Percentiles rank a stretch among this genome's conserved stretches.
phyloP scores from a whole-genome alignment of 2,113 vertebrate species.

The Serinus canaria region DNA sequence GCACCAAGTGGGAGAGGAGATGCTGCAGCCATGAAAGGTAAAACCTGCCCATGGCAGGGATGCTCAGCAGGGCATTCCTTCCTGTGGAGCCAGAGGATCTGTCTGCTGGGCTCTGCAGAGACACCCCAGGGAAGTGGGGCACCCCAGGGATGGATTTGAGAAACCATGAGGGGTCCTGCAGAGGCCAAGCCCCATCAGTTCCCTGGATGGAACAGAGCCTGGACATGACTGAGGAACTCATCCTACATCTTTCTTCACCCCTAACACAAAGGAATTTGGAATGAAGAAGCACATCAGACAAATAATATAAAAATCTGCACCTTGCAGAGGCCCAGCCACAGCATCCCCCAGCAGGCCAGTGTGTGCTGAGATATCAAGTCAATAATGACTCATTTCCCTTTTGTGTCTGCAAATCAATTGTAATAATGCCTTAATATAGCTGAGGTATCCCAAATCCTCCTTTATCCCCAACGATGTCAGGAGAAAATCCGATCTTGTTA shows the following conservation, averaged over 20 bases:
- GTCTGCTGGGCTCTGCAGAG: not conserved
- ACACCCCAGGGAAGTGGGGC: not conserved
- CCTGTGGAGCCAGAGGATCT: accelerated
- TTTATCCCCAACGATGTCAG: constrained; percentile 30
- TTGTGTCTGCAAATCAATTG: constrained; percentile 37
- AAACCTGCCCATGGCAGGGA: not conserved
- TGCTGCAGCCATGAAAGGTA: not conserved
- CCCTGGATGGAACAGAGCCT: not conserved
- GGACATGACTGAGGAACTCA: not conserved
- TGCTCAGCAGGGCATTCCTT: not conserved
- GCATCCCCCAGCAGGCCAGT: not conserved
- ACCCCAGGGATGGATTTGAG: not conserved
- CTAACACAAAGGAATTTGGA: not conserved
- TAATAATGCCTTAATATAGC: constrained; percentile 63
- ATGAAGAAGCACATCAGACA: not conserved
- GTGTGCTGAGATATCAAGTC: not conserved
- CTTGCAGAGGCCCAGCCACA: not conserved
- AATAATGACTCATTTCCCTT: constrained; percentile 39
- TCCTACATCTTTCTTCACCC: not conserved
- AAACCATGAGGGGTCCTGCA: not conserved
- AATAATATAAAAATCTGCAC: not conserved
- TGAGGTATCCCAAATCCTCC: constrained; percentile 57
- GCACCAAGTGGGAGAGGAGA: not conserved
- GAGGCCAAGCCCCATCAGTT: accelerated
- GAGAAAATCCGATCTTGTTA: constrained; percentile 54